Evolutionary conservation across 1,140 invertebrate genomes (phyloP).

Genomic region (Drosophila pachea): DNA sequence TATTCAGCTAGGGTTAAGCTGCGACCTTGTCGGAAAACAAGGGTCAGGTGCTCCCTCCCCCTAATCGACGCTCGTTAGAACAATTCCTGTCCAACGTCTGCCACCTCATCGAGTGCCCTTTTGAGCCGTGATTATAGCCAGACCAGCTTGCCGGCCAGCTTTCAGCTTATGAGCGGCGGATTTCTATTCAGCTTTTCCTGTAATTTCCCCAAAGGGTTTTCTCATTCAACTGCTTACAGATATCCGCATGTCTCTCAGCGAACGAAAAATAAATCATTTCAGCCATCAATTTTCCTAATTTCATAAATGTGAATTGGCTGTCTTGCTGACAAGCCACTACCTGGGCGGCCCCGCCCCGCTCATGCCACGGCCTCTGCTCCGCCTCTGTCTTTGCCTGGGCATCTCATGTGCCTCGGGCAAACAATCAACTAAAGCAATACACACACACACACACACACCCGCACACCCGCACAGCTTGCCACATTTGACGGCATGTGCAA

Average conservation of each 20-base stretch:
- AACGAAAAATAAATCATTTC: slow-evolving; percentile 26
- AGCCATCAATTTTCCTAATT: slow-evolving; percentile 65
- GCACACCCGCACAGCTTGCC: slow-evolving; percentile 3
- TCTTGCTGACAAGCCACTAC: slow-evolving; percentile 29
- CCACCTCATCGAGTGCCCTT: no score
- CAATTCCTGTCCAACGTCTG: no score
- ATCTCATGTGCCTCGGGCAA: slow-evolving; percentile 56
- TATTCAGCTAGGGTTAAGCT: no score
- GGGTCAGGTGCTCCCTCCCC: no score
- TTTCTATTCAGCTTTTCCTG: neutral
- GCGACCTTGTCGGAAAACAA: no score
- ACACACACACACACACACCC: slow-evolving; percentile 34
- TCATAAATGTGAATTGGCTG: slow-evolving; percentile 65
- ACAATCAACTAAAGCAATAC: slow-evolving; percentile 71
- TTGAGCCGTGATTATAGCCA: no score
- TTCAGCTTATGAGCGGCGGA: no score
- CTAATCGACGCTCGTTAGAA: no score
- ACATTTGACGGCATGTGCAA: slow-evolving; percentile 56
- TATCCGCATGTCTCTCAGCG: neutral
- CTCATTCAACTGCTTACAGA: neutral
- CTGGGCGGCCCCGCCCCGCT: neutral
- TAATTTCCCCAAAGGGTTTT: neutral
- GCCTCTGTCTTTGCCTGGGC: slow-evolving; percentile 19
- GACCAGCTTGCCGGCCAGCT: no score
- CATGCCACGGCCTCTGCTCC: no score